These are phyloP conservation scores for Gymnoscopelus braueri DNA, from an alignment of 2,797 vertebrate genomes.

Conservation along the genomic window DNA sequence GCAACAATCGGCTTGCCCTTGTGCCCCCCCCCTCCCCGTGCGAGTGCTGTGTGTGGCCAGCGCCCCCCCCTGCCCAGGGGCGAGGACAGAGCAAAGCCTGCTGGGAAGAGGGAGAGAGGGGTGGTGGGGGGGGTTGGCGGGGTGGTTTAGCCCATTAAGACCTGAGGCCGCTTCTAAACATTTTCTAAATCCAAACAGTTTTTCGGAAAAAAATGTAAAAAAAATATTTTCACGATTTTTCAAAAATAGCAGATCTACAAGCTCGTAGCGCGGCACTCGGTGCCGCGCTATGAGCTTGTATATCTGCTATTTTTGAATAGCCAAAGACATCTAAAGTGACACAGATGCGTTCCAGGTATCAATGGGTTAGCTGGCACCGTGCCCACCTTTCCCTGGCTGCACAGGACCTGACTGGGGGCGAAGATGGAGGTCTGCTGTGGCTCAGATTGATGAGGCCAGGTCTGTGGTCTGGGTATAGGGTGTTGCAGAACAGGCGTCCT, in stretches of 20 bases:
- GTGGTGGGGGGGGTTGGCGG: slow-evolving; percentile 16
- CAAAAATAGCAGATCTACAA: too few species aligned
- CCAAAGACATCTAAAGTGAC: too few species aligned
- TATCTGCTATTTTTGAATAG: too few species aligned
- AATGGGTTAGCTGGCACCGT: slow-evolving; percentile 56
- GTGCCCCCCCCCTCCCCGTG: slow-evolving; percentile 61
- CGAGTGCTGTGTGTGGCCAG: slow-evolving; percentile 64
- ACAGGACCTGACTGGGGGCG: slow-evolving; percentile 69
- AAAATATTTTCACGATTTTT: too few species aligned
- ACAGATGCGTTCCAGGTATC: too few species aligned
- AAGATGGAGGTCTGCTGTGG: slow-evolving; percentile 67
- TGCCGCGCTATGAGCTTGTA: too few species aligned
- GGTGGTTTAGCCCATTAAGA: not conserved
- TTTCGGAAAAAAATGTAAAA: too few species aligned
- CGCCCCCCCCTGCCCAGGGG: slow-evolving; percentile 69
- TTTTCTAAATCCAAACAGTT: too few species aligned
- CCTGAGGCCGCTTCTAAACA: too few species aligned
- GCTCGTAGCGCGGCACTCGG: too few species aligned
- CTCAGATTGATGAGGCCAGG: slow-evolving; percentile 81
- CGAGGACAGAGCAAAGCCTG: slow-evolving; percentile 76
- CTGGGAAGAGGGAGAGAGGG: slow-evolving; percentile 48
- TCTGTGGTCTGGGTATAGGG: slow-evolving; percentile 76
- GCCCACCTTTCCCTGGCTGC: slow-evolving; percentile 69
- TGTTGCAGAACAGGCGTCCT: slow-evolving; percentile 75
- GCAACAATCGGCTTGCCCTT: slow-evolving; percentile 71